Conservation (phyloP, 2,797 vertebrate genomes). For the Pipistrellus pipistrellus region DNA sequence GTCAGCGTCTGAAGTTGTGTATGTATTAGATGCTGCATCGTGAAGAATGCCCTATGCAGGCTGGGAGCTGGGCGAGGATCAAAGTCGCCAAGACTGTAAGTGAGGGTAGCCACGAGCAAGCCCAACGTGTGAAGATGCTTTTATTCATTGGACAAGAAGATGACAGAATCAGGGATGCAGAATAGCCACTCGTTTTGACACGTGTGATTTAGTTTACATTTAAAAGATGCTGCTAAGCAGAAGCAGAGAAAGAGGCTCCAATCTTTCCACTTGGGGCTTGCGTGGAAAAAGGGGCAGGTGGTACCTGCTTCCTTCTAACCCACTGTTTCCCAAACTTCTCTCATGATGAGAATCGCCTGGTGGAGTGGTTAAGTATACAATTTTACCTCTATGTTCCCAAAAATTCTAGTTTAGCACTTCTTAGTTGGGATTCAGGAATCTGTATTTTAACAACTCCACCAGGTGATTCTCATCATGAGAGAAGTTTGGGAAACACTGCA, state of each 20-base stretch:
- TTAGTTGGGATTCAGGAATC: too few relatives aligned
- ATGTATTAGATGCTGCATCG: background rate
- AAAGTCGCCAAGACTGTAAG: background rate
- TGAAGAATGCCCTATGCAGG: too few relatives aligned
- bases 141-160: constrained; percentile 57
- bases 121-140: background rate
- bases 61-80: background rate
- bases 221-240: constrained; percentile 49
- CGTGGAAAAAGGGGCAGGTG: background rate
- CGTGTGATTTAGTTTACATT: constrained; percentile 31
- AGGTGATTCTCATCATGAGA: too few relatives aligned
- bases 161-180: constrained; percentile 26
- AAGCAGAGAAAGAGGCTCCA: background rate
- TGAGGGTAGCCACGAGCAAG: background rate
- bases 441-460: too few relatives aligned
- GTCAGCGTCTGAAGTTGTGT: background rate
- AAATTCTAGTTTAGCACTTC: too few relatives aligned
- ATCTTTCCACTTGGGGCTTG: background rate
- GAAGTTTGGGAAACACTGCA: too few relatives aligned
- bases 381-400: too few relatives aligned
- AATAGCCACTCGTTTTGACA: constrained; percentile 49
- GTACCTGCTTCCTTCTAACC: background rate
- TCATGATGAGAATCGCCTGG: too few relatives aligned
- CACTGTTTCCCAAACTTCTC: too few relatives aligned
- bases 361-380: too few relatives aligned